Evolutionary conservation across 2,888 invertebrate species (phyloP).

Genomic region (Erebia aethiops): DNA sequence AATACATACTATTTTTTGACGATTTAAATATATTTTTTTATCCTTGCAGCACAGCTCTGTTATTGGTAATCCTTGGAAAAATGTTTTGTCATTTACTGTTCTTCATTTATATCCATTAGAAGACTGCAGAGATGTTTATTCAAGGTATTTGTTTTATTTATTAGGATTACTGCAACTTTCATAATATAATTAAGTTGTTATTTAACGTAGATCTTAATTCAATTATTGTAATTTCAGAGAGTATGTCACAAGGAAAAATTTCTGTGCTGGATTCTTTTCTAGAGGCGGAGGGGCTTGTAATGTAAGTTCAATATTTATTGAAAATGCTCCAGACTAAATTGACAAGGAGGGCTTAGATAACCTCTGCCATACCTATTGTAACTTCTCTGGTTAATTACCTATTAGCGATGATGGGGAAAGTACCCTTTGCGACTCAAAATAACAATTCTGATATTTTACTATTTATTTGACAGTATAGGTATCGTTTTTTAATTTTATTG

Average conservation of each 20-base stretch:
- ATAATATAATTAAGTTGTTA: background rate
- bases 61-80: slow-evolving; percentile 50
- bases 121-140: slow-evolving; percentile 64
- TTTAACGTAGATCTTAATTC: background rate
- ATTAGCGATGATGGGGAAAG: too few relatives aligned
- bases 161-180: background rate
- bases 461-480: too few relatives aligned
- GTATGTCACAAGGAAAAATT: slow-evolving; percentile 59
- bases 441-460: background rate
- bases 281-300: slow-evolving; percentile 70
- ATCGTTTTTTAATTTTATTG: too few relatives aligned
- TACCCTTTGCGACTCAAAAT: too few relatives aligned
- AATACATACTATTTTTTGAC: background rate
- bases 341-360: background rate
- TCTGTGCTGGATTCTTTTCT: slow-evolving; percentile 68
- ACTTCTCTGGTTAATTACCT: background rate
- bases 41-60: slow-evolving; percentile 44
- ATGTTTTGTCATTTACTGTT: slow-evolving; percentile 53
- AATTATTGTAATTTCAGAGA: slow-evolving; percentile 51
- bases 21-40: too few relatives aligned
- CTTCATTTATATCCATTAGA: slow-evolving; percentile 57
- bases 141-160: slow-evolving; percentile 43
- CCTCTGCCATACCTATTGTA: background rate
- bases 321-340: background rate
- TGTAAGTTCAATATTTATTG: slow-evolving; percentile 42